A percentile compares a stretch with the other conserved stretches of the same genome.
Evolutionary conservation across 1,140 invertebrate genomes (phyloP).

Genomic region (Listronotus bonariensis): DNA sequence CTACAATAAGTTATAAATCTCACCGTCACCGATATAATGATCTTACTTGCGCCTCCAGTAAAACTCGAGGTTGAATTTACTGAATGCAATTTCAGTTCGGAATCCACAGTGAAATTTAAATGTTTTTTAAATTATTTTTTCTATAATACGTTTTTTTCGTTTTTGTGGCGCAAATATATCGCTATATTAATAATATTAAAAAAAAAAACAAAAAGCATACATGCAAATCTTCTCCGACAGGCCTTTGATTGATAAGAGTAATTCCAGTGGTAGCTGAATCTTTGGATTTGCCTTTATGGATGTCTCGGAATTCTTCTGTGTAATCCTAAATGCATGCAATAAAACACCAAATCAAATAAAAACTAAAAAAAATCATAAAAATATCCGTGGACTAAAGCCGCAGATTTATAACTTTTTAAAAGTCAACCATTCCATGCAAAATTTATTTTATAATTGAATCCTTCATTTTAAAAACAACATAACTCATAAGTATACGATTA

Average conservation of each 20-base stretch:
- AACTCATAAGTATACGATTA: too few species aligned
- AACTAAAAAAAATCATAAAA: slow-evolving; percentile 22
- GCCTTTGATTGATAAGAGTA: slow-evolving; percentile 94
- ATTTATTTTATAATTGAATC: too few species aligned
- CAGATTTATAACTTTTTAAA: too few species aligned
- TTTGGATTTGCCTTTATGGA: slow-evolving; percentile 92
- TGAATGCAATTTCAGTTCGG: too few species aligned
- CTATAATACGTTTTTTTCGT: slow-evolving; percentile 1
- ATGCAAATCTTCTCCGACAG: slow-evolving; percentile 93
- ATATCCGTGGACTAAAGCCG: background rate
- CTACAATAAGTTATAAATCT: too few species aligned
- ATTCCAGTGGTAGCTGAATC: slow-evolving; percentile 88
- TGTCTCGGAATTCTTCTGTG: slow-evolving; percentile 94
- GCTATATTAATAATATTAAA: slow-evolving; percentile 37
- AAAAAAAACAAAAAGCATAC: slow-evolving; percentile 65
- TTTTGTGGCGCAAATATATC: background rate
- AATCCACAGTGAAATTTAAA: too few species aligned
- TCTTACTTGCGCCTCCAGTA: too few species aligned
- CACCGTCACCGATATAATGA: too few species aligned
- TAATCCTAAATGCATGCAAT: slow-evolving; percentile 75
- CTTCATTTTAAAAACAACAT: too few species aligned
- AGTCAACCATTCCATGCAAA: too few species aligned
- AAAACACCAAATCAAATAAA: slow-evolving; percentile 30
- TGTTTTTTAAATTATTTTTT: too few species aligned
- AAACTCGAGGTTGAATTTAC: too few species aligned